A percentile compares a stretch with the other conserved stretches of the same genome.
Evolutionary conservation across 2,888 invertebrate genomes (phyloP).

Genomic region (Drosophila monieri): DNA sequence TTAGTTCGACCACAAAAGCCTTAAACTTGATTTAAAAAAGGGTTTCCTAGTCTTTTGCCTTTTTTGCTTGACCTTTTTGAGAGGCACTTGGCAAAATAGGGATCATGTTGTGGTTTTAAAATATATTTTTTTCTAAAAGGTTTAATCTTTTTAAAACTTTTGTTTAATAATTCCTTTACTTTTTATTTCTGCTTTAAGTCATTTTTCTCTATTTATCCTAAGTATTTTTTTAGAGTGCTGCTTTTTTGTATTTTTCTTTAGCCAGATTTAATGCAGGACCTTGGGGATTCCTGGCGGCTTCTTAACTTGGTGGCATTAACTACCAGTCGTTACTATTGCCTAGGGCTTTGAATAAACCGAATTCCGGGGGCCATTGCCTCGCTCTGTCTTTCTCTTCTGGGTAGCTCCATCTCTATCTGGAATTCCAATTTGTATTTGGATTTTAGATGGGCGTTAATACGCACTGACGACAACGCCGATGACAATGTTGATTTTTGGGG

Average conservation of each 20-base stretch:
- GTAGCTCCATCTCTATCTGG: constrained; percentile 4
- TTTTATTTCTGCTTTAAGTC: background rate
- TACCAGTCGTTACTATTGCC: constrained; percentile 74
- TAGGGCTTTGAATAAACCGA: constrained; percentile 58
- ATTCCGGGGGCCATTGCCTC: constrained; percentile 23
- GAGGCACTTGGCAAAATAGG: background rate
- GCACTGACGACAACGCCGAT: constrained; percentile 27
- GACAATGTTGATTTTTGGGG: constrained; percentile 26
- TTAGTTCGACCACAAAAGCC: constrained; percentile 46
- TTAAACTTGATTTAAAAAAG: constrained; percentile 45
- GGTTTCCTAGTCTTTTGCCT: constrained; percentile 27
- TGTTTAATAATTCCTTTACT: background rate
- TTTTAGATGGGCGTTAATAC: constrained; percentile 58
- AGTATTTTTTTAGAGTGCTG: background rate
- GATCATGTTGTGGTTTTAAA: background rate
- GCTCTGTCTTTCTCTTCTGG: background rate
- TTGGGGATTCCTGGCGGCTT: constrained; percentile 37
- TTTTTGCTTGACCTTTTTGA: background rate
- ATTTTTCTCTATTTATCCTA: accelerated
- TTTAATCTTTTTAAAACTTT: too few species aligned
- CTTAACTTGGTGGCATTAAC: constrained; percentile 66
- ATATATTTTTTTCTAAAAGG: background rate
- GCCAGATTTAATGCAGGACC: constrained; percentile 4
- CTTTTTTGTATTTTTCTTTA: background rate
- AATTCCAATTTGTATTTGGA: constrained; percentile 72